Percentiles rank a stretch among this genome's conserved stretches.
Conservation (phyloP, 2,888 invertebrate species). For the Chaitophorus viminalis region DNA sequence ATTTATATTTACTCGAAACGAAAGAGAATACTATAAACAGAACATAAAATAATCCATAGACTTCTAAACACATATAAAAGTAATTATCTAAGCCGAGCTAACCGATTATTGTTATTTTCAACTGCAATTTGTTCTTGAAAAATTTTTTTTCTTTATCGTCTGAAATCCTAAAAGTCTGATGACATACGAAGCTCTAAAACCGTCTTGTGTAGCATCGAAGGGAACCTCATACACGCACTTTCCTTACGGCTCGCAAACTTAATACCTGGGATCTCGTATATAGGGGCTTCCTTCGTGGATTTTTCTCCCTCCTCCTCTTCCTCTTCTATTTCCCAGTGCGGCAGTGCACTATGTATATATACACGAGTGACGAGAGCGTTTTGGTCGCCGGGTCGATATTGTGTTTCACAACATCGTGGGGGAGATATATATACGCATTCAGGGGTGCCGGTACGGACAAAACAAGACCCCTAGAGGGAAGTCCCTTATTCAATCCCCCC, state of each 20-base stretch:
- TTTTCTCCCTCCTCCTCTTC: slow-evolving; percentile 30
- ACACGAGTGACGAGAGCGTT: slow-evolving; percentile 11
- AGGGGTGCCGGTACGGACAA: slow-evolving; percentile 61
- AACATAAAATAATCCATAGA: too few species aligned
- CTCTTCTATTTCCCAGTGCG: neutral
- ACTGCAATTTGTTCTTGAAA: neutral
- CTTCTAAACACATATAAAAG: too few species aligned
- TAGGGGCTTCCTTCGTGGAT: slow-evolving; percentile 53
- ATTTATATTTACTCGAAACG: too few species aligned
- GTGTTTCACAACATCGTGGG: slow-evolving; percentile 59
- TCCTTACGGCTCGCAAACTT: slow-evolving; percentile 48
- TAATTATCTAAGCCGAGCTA: too few species aligned
- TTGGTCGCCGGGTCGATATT: slow-evolving; percentile 61
- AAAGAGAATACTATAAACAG: neutral
- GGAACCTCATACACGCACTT: slow-evolving; percentile 18
- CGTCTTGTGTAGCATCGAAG: neutral
- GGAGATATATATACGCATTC: slow-evolving; percentile 58
- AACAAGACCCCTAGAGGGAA: slow-evolving; percentile 62
- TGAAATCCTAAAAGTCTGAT: slow-evolving; percentile 54
- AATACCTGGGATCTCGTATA: slow-evolving; percentile 42
- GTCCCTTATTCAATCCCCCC: slow-evolving; percentile 47
- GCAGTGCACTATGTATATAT: neutral
- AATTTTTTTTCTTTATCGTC: slow-evolving; percentile 1
- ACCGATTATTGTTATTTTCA: neutral
- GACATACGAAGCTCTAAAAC: slow-evolving; percentile 49